Evolutionary conservation across 2,113 vertebrate species (phyloP).

Genomic region (Gavialis gangeticus): DNA sequence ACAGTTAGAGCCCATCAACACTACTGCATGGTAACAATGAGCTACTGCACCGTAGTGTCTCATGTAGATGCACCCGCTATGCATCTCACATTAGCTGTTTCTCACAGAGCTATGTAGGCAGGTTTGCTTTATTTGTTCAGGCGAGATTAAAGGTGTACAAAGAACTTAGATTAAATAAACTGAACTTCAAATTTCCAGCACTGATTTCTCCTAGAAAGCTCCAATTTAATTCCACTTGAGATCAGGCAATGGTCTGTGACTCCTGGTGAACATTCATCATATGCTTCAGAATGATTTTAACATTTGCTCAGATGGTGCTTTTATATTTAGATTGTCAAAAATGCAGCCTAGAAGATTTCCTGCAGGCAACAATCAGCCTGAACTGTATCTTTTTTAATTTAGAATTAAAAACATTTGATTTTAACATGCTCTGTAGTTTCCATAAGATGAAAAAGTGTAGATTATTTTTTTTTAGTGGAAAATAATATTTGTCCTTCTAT

Average conservation of each 20-base stretch:
- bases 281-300: slow-evolving; percentile 37
- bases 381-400: slow-evolving; percentile 32
- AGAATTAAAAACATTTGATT: slow-evolving; percentile 32
- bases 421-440: slow-evolving; percentile 20
- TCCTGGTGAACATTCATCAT: neutral
- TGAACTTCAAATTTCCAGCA: neutral
- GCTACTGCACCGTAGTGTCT: too few species aligned
- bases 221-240: slow-evolving; percentile 29
- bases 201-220: slow-evolving; percentile 24
- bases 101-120: neutral
- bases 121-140: neutral
- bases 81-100: neutral
- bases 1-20: too few species aligned
- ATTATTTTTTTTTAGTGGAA: slow-evolving; percentile 14
- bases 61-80: neutral
- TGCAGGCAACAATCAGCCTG: slow-evolving; percentile 35
- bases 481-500: neutral
- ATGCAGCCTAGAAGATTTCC: slow-evolving; percentile 43
- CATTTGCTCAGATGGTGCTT: neutral
- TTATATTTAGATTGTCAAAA: slow-evolving; percentile 47
- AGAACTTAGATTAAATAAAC: slow-evolving; percentile 23
- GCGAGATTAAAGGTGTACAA: slow-evolving; percentile 37
- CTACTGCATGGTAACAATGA: too few species aligned
- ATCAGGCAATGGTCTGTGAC: neutral
- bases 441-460: neutral